Evolutionary conservation across 2,888 invertebrate genomes (phyloP), one percentile per base, ranked within the genome.

Genomic region (Fragum fragum): DNA sequence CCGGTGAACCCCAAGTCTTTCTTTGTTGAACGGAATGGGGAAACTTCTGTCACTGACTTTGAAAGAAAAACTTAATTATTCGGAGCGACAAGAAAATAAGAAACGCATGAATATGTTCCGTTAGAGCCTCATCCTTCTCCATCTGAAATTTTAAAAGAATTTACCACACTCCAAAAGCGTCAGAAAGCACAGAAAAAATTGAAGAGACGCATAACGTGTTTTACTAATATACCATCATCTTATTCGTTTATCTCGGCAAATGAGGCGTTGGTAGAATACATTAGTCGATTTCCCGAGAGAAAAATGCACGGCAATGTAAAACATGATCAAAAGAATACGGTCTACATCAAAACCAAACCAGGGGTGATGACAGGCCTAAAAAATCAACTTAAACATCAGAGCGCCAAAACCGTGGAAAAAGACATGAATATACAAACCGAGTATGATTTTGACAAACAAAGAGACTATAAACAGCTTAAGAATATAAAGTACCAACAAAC

Each of bases 191-290:
- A 52, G 32, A 47, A 36, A 14, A 53, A 39, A 28, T 74, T 74
- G 14, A 55, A 75, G 32, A 26, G 75, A 69, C 42, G 75, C 11
- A 7, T 75, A 1, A 79, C 82, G 23, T 79, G 42, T 66, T 53
- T 76, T 26, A 55, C 21, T 11, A 66, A 71, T 6, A 47, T 61
- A 7, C 68, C 57, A 16, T 21, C n/a, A 9, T 2, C 39, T 7
- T 5, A 39, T 39, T 9, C 21, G 2, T 36, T 16, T 28, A 21
- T 75, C n/a, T 36, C 70, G 0, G 32, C 16, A 32, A 39, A 23
- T 16, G 53, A 23, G 6, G 59, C 74, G 1, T 18, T 79, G n/a
- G 79, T 74, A 1, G 74, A 74, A 23, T 79, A 79, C n/a, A 29
- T 79, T 3, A 73, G 79, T 6, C 23, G 26, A 28, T 79, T 70